phyloP scores from a whole-genome alignment of 2,113 vertebrate genomes.

The Pangasianodon hypophthalmus region DNA sequence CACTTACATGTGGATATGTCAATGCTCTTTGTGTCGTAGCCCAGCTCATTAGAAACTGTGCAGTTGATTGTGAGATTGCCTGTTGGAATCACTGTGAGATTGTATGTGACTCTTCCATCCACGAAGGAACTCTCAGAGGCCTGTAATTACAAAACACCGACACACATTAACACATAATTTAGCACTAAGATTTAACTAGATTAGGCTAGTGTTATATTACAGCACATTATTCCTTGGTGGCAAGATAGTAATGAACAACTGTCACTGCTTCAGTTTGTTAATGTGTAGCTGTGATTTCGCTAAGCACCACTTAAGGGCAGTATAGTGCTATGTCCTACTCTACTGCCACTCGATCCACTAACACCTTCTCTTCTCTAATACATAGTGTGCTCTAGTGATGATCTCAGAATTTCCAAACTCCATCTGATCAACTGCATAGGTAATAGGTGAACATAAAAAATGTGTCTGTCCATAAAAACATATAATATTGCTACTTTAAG shows the following conservation, averaged over 20 bases:
- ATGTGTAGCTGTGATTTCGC: background rate
- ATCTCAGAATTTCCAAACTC: background rate
- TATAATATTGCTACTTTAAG: background rate
- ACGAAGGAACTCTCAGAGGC: slow-evolving; percentile 78
- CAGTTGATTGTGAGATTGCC: slow-evolving; percentile 89
- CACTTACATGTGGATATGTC: slow-evolving; percentile 92
- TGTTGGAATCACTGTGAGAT: slow-evolving; percentile 83
- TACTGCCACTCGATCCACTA: background rate
- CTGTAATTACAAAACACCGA: slow-evolving; percentile 64
- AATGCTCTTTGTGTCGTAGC: slow-evolving; percentile 77
- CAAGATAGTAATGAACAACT: background rate
- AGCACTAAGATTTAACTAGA: background rate
- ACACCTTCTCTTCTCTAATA: background rate
- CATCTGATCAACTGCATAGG: background rate
- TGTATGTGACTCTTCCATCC: slow-evolving; percentile 85
- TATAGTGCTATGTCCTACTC: background rate
- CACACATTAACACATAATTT: background rate
- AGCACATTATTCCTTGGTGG: background rate
- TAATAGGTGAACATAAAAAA: background rate
- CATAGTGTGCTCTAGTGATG: background rate
- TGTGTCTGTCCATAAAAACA: background rate
- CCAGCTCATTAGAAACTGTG: slow-evolving; percentile 86
- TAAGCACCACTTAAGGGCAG: slow-evolving; percentile 33
- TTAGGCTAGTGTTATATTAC: background rate
- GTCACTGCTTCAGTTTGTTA: background rate